Percentiles rank a stretch among this genome's conserved stretches.
These are phyloP conservation scores for Taurulus bubalis DNA, from an alignment of 2,113 vertebrate genomes.

Conservation along the genomic window DNA sequence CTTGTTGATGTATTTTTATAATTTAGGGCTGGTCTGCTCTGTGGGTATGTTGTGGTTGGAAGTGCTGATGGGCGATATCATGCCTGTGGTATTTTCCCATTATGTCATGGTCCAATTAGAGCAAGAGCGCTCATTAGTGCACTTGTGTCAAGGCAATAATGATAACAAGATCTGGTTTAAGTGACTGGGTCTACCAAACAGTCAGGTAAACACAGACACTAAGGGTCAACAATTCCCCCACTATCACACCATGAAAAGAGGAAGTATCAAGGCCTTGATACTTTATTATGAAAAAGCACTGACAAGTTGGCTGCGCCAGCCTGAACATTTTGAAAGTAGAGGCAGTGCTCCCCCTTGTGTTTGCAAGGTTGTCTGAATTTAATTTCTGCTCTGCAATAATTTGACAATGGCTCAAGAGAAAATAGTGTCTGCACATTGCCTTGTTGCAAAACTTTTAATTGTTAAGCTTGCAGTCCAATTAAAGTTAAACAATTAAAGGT, in stretches of 20 bases:
- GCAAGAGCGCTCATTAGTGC: slow-evolving; percentile 55
- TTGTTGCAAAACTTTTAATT: slow-evolving; percentile 8
- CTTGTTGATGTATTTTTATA: slow-evolving; percentile 24
- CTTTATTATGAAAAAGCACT: not conserved
- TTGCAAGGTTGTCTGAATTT: not conserved
- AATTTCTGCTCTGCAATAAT: not conserved
- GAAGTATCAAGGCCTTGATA: not conserved
- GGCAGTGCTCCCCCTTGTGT: slow-evolving; percentile 52
- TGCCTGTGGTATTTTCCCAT: slow-evolving; percentile 52
- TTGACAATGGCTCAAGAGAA: slow-evolving; percentile 6
- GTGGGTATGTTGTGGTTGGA: slow-evolving; percentile 30
- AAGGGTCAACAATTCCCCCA: slow-evolving; percentile 4
- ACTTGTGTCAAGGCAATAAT: slow-evolving; percentile 46
- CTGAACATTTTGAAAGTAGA: not conserved
- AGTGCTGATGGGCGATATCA: slow-evolving; percentile 28
- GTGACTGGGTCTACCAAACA: slow-evolving; percentile 19
- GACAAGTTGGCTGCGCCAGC: not conserved
- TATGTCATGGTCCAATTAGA: slow-evolving; percentile 59
- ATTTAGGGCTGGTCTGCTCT: not conserved
- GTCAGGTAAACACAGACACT: slow-evolving; percentile 29
- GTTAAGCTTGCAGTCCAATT: not conserved
- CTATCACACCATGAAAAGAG: not conserved
- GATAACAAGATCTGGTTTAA: slow-evolving; percentile 44
- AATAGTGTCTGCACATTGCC: not conserved
- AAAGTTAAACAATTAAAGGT: not conserved